These are phyloP conservation scores for Drosophila ezoana DNA, from an alignment of 2,888 invertebrate genomes.

Conservation along the genomic window DNA sequence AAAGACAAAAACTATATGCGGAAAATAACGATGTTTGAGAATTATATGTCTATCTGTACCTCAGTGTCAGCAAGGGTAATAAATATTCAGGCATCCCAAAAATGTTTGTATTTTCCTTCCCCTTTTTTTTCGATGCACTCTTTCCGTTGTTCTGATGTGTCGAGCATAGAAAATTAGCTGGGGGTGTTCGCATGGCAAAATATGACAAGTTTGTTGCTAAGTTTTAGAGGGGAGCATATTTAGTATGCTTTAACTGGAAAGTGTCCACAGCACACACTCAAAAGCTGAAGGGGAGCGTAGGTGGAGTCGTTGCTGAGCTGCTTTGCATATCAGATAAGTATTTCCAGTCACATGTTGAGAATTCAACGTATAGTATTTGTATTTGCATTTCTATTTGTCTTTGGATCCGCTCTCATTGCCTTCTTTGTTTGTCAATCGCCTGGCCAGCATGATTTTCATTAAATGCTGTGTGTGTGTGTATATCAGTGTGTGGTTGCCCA, in stretches of 20 bases:
- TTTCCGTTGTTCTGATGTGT: conserved; percentile 1
- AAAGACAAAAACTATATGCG: no score
- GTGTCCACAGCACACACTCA: conserved; percentile 9
- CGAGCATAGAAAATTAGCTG: conserved; percentile 16
- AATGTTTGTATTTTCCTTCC: no score
- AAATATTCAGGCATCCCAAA: no score
- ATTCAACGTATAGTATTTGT: conserved; percentile 19
- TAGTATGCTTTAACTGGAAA: background rate
- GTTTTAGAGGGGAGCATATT: conserved; percentile 10
- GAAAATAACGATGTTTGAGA: no score
- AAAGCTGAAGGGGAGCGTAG: background rate
- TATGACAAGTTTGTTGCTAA: conserved; percentile 30
- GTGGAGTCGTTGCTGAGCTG: background rate
- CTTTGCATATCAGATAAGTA: conserved; percentile 39
- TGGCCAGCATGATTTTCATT: conserved; percentile 45
- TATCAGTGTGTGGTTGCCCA: conserved; percentile 1
- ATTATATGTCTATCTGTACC: no score
- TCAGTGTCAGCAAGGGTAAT: no score
- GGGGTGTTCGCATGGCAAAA: conserved; percentile 18
- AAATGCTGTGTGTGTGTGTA: conserved; percentile 11
- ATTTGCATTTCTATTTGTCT: conserved; percentile 30
- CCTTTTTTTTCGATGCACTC: background rate
- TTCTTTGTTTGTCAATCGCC: conserved; percentile 34
- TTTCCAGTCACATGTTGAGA: conserved; percentile 41
- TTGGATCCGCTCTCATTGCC: conserved; percentile 20